Base-by-base conservation (phyloP, 1,140 invertebrate species). In the Physella acuta region DNA sequence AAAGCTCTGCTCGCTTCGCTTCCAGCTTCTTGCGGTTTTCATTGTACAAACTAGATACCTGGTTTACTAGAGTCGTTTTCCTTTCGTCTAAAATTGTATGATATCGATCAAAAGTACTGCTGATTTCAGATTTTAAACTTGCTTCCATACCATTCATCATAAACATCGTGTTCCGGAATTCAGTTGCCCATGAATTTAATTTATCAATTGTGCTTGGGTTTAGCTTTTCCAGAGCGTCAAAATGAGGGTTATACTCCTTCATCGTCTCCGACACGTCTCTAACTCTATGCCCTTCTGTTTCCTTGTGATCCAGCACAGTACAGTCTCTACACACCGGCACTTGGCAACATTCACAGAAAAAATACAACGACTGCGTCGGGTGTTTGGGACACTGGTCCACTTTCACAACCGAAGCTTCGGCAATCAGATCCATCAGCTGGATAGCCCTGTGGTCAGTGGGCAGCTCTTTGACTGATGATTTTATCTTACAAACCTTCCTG, bases 261-360 rank as follows among this genome's bases (percentile, higher is more conserved):
- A 82, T 33, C 2, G 79, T 78, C 39, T 79, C 71, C 26, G 75
- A 71, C 16, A 82, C 77, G 60, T 82, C 81, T 34, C 78, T 76
- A 37, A 82, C 79, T 5, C 59, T 71, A 65, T 82, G 81, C 8
- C 78, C 77, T 39, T 78, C 74, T 5, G 68, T 56, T 68, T 83
- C 81, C 56, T 81, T 83, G 72, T 83, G 82, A 58, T 83, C 82
- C 5, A 83, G 71, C 26, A 83, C 79, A 0, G 80, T 82, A 71
- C 82, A 83, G 70, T 83, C 82, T 24, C 80, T 62, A 61, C 82
- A 83, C 3, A 83, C 79, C 0, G 82, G 80, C 26, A 74, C 69
- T 30, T 74, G 51, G 62, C 82, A 83, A n/a, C 75, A 75, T 65
- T 79, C 79, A 62, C 82, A 83, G 74, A 81, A 83, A 67, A 83